phyloP scores from a whole-genome alignment of 2,113 vertebrate species.

The Sceloporus undulatus region DNA sequence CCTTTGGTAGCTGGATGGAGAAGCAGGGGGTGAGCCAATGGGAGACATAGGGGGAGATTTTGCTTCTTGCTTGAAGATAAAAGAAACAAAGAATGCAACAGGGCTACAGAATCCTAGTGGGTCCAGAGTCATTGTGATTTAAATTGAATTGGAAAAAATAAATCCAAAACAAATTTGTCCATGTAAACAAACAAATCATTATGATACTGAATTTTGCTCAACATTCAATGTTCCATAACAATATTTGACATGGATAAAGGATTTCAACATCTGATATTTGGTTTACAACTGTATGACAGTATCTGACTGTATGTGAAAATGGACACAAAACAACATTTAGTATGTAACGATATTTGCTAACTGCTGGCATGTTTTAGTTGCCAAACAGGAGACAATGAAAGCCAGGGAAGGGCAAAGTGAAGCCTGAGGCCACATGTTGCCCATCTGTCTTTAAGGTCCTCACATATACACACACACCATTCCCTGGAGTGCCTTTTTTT shows the following conservation, averaged over 20 bases:
- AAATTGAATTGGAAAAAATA: neutral
- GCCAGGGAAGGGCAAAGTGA: too few relatives aligned
- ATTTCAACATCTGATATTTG: neutral
- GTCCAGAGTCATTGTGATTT: neutral
- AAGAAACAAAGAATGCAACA: constrained; percentile 62
- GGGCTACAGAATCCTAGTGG: neutral
- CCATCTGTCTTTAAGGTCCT: too few relatives aligned
- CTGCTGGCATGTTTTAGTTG: neutral
- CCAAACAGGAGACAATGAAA: neutral
- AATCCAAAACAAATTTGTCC: neutral
- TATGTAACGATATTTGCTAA: neutral
- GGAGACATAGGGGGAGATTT: constrained; percentile 85
- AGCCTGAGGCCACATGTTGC: too few relatives aligned
- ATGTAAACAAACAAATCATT: neutral
- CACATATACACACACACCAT: too few relatives aligned
- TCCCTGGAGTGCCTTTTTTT: too few relatives aligned
- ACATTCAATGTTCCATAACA: neutral
- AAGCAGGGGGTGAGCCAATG: constrained; percentile 84
- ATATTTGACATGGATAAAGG: neutral
- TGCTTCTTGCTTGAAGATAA: constrained; percentile 83
- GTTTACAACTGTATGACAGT: neutral
- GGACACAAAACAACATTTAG: neutral
- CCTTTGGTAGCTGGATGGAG: constrained; percentile 84
- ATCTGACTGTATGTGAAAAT: neutral
- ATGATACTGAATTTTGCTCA: neutral